A percentile compares a stretch with the other conserved stretches of the same genome.
These are phyloP conservation scores for Acanthornis magna DNA, from an alignment of 2,797 vertebrate species.

Conservation along the genomic window DNA sequence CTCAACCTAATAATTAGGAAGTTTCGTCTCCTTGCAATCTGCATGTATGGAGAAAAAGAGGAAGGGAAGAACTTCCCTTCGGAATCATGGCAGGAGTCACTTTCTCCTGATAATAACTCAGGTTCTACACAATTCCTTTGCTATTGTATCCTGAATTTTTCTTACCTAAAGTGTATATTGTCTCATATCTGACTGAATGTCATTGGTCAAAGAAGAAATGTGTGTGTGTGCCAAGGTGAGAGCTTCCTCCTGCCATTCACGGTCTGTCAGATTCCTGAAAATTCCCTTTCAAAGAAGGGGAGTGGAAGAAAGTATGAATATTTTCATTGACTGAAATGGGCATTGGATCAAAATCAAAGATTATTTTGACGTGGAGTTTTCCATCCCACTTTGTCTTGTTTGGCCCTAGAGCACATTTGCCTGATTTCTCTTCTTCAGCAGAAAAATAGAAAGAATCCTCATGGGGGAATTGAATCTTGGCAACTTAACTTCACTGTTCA, in stretches of 20 bases:
- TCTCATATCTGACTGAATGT: not conserved
- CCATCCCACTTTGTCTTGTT: not conserved
- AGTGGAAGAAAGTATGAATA: not conserved
- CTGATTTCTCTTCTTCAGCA: not conserved
- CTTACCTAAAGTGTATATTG: not conserved
- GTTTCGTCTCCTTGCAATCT: not conserved
- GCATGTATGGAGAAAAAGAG: not conserved
- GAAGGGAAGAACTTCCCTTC: not conserved
- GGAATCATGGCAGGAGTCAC: not conserved
- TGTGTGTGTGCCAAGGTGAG: not conserved
- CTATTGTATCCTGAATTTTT: not conserved
- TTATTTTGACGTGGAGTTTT: not conserved
- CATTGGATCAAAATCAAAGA: conserved; percentile 1
- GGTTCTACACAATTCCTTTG: not conserved
- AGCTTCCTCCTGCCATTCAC: not conserved
- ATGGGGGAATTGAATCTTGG: not conserved
- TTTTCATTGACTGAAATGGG: not conserved
- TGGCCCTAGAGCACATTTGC: not conserved
- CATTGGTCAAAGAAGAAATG: not conserved
- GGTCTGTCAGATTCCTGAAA: not conserved
- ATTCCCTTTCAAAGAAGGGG: not conserved
- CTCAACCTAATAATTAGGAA: not conserved
- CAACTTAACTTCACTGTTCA: not conserved
- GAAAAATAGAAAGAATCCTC: not conserved
- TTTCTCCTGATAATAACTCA: not conserved